Evolutionary conservation across 2,888 invertebrate species (phyloP).

Genomic region (Catocala nupta): DNA sequence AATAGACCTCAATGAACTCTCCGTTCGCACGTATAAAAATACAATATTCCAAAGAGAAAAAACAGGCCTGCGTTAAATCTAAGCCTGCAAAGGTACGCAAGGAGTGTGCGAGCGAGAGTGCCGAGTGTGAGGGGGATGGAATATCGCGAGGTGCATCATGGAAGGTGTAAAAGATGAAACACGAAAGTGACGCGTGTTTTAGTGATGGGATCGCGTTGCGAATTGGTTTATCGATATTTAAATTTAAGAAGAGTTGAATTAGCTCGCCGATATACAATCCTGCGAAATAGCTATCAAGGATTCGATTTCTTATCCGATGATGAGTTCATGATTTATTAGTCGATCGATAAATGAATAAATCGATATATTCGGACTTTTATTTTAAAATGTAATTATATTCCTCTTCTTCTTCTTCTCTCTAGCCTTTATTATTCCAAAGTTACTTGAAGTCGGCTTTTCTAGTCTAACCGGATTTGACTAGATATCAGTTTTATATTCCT

Average conservation of each 20-base stretch:
- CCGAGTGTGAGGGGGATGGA: slow-evolving; percentile 58
- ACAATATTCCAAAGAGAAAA: slow-evolving; percentile 27
- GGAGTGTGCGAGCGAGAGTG: slow-evolving; percentile 53
- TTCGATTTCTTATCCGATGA: no score
- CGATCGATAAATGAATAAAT: no score
- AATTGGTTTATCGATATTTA: slow-evolving; percentile 36
- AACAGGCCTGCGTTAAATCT: slow-evolving; percentile 40
- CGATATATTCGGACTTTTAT: no score
- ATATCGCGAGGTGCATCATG: slow-evolving; percentile 71
- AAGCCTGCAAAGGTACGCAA: slow-evolving; percentile 38
- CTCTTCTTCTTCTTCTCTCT: no score
- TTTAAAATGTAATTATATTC: no score
- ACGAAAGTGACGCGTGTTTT: slow-evolving; percentile 82
- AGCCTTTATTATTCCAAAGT: no score
- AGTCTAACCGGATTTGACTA: no score
- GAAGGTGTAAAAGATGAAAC: slow-evolving; percentile 86
- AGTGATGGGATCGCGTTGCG: slow-evolving; percentile 62
- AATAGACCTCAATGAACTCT: background rate
- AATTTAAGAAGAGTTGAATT: background rate
- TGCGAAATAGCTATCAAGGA: no score
- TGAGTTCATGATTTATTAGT: no score
- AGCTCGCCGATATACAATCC: no score
- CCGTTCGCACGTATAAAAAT: slow-evolving; percentile 25
- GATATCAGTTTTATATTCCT: no score
- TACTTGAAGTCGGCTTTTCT: no score